Conservation (phyloP, 2,797 vertebrate genomes). For the Chrysocyon brachyurus region DNA sequence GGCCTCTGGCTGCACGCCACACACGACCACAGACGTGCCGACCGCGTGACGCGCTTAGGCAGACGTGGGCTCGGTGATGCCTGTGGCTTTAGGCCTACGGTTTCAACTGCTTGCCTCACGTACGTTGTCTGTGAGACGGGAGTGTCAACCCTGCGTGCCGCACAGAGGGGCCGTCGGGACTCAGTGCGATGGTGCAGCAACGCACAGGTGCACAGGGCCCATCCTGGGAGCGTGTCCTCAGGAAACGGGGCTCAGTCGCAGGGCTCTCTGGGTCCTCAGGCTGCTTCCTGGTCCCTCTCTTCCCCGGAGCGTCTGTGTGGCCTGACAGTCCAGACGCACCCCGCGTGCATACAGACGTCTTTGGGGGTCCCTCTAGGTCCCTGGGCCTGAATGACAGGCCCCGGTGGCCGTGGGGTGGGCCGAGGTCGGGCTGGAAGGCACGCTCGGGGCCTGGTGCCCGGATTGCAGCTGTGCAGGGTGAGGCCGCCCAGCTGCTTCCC, state of each 20-base stretch:
- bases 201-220: accelerated
- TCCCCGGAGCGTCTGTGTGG: not conserved
- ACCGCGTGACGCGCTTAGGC: not conserved
- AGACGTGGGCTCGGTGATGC: not conserved
- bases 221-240: not conserved
- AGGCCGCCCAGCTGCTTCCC: slow-evolving; percentile 51
- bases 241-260: not conserved
- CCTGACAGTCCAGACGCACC: not conserved
- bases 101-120: not conserved
- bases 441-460: not conserved
- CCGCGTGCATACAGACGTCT: not conserved
- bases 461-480: not conserved
- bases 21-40: not conserved
- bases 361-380: not conserved
- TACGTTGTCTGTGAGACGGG: not conserved
- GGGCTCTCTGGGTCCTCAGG: not conserved
- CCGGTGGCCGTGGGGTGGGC: not conserved
- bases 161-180: not conserved
- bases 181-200: not conserved
- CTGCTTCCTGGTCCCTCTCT: not conserved
- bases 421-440: not conserved
- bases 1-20: not conserved
- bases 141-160: not conserved
- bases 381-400: not conserved
- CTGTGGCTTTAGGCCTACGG: not conserved